Percentiles rank a stretch among this genome's conserved stretches.
Evolutionary conservation across 2,888 invertebrate species (phyloP).

Genomic region (Drosophila birchii): DNA sequence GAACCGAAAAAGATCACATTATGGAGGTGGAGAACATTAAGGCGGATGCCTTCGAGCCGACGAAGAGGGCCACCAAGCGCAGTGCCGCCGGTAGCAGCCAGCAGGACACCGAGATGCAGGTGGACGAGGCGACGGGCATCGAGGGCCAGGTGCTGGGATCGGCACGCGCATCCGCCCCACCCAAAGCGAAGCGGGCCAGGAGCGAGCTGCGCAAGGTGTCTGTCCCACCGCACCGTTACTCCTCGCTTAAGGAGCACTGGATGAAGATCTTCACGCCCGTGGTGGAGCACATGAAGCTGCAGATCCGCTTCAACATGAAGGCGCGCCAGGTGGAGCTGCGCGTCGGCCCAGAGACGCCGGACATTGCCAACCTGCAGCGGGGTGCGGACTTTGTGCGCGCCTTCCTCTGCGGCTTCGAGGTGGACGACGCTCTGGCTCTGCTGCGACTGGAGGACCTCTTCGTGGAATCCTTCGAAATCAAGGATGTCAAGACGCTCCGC

Average conservation of each 20-base stretch:
- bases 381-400: conserved; percentile 99
- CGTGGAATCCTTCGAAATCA: conserved; percentile 98
- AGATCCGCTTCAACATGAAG: conserved; percentile 97
- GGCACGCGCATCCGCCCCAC: conserved; percentile 67
- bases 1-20: conserved; percentile 2
- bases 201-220: conserved; percentile 90
- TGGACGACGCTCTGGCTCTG: conserved; percentile 97
- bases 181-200: conserved; percentile 85
- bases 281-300: conserved; percentile 96
- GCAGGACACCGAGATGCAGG: conserved; percentile 87
- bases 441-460: conserved; percentile 98
- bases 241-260: conserved; percentile 98
- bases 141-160: conserved; percentile 85
- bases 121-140: conserved; percentile 89
- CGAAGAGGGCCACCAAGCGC: conserved; percentile 79
- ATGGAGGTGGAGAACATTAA: conserved; percentile 83
- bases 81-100: conserved; percentile 54
- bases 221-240: conserved; percentile 97
- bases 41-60: conserved; percentile 75
- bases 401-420: conserved; percentile 97
- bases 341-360: conserved; percentile 86
- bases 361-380: conserved; percentile 96
- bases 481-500: conserved; percentile 97
- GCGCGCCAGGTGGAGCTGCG: conserved; percentile 88
- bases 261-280: conserved; percentile 98